Evolutionary conservation across 2,888 invertebrate genomes (phyloP).

Genomic region (Drosophila nr. fundita): DNA sequence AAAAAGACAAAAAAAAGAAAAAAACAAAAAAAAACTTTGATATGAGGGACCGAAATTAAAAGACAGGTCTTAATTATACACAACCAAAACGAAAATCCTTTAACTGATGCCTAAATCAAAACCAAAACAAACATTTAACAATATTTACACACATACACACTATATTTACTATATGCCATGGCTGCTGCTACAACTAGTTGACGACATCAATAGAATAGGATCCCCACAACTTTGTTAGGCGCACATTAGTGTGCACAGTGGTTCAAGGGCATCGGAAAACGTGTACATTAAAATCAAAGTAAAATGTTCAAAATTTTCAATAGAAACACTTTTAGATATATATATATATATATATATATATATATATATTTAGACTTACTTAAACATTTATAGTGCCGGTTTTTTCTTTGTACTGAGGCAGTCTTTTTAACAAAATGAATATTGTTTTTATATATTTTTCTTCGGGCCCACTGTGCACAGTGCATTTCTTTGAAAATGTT

Average conservation of each 20-base stretch:
- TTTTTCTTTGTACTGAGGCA: slow-evolving; percentile 14
- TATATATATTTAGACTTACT: slow-evolving; percentile 5
- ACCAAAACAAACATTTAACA: slow-evolving; percentile 11
- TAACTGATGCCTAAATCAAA: slow-evolving; percentile 25
- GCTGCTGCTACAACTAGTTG: slow-evolving; percentile 6
- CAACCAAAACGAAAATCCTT: slow-evolving; percentile 33
- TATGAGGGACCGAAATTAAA: slow-evolving; percentile 79
- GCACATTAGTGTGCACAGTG: slow-evolving; percentile 42
- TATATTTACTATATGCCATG: slow-evolving; percentile 13
- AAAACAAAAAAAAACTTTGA: slow-evolving; percentile 62
- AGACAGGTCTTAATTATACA: slow-evolving; percentile 77
- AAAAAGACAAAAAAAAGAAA: slow-evolving; percentile 22
- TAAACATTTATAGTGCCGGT: slow-evolving; percentile 22
- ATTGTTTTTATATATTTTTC: not conserved
- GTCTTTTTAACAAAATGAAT: not conserved
- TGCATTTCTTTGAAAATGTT: slow-evolving; percentile 7
- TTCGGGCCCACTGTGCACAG: slow-evolving; percentile 46
- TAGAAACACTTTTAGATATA: slow-evolving; percentile 28
- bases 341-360: slow-evolving; percentile 13
- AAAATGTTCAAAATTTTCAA: slow-evolving; percentile 33
- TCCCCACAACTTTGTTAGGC: slow-evolving; percentile 15
- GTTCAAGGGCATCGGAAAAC: slow-evolving; percentile 4
- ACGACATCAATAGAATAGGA: slow-evolving; percentile 6
- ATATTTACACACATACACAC: slow-evolving; percentile 19
- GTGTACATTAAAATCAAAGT: slow-evolving; percentile 29